These are phyloP conservation scores for Eudasyphora cyanicolor DNA, from an alignment of 2,888 invertebrate species.

Conservation along the genomic window DNA sequence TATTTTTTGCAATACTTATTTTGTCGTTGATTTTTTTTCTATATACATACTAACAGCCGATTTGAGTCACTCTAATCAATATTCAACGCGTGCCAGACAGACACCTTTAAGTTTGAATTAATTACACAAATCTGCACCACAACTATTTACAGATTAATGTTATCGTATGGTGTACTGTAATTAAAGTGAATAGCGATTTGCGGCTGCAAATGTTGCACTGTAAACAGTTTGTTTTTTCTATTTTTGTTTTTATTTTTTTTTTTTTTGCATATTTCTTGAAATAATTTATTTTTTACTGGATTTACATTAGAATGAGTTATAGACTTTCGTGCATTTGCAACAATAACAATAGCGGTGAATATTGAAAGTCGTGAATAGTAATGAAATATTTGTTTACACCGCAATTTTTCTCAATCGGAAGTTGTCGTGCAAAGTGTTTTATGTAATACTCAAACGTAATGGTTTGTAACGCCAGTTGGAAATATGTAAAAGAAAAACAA, in stretches of 20 bases:
- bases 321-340: background rate
- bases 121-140: constrained; percentile 18
- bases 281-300: background rate
- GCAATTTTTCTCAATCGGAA: background rate
- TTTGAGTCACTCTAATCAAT: constrained; percentile 33
- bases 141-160: constrained; percentile 9
- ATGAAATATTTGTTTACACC: background rate
- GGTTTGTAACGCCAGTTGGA: too few species aligned
- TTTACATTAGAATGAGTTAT: constrained; percentile 11
- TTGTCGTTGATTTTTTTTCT: constrained; percentile 1
- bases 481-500: background rate
- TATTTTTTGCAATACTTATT: constrained; percentile 5
- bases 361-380: background rate
- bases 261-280: constrained; percentile 6
- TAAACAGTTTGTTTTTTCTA: background rate
- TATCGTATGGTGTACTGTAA: constrained; percentile 10
- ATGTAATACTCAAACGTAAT: background rate
- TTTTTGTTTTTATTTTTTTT: too few species aligned
- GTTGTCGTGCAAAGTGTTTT: constrained; percentile 4
- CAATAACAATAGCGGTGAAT: background rate
- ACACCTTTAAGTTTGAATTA: constrained; percentile 38
- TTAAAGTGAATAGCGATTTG: background rate
- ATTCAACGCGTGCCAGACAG: constrained; percentile 38
- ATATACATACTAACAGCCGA: background rate
- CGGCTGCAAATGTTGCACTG: constrained; percentile 6